These are phyloP conservation scores for Pollenia amentaria DNA, from an alignment of 2,888 invertebrate species.

Conservation along the genomic window DNA sequence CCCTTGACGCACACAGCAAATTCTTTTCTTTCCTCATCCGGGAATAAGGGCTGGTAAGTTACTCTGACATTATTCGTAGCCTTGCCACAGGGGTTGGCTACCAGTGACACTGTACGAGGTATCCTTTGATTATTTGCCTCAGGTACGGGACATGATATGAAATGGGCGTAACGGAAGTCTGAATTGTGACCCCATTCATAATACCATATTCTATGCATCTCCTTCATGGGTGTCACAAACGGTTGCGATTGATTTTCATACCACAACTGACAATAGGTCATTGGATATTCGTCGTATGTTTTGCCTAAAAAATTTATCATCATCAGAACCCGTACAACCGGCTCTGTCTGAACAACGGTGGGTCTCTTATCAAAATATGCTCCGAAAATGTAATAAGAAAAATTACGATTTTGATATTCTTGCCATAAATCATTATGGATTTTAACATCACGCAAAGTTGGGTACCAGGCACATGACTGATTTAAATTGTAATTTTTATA, in stretches of 20 bases:
- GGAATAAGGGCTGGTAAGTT: conserved; percentile 86
- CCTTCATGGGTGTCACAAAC: too few species aligned
- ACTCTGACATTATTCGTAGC: conserved; percentile 86
- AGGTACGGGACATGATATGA: conserved; percentile 94
- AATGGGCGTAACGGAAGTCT: conserved; percentile 93
- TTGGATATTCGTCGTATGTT: conserved; percentile 85
- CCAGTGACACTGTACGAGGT: too few species aligned
- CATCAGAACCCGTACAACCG: conserved; percentile 91
- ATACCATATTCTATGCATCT: too few species aligned
- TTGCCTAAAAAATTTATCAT: conserved; percentile 95
- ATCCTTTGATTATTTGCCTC: conserved; percentile 84
- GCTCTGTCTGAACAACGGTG: conserved; percentile 87
- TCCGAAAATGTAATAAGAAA: conserved; percentile 93
- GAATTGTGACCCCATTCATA: too few species aligned
- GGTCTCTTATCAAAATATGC: conserved; percentile 88
- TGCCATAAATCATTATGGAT: conserved; percentile 98
- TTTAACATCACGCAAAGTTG: conserved; percentile 92
- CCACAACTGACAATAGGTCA: conserved; percentile 94
- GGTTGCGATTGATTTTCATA: conserved; percentile 79
- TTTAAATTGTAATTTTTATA: conserved; percentile 85
- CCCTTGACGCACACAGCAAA: conserved; percentile 79
- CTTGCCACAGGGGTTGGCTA: too few species aligned
- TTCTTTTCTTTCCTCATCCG: conserved; percentile 85
- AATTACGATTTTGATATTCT: conserved; percentile 90
- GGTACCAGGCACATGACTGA: conserved; percentile 90